Evolutionary conservation across 2,113 vertebrate genomes (phyloP).

Genomic region (Melanocharis versteri): DNA sequence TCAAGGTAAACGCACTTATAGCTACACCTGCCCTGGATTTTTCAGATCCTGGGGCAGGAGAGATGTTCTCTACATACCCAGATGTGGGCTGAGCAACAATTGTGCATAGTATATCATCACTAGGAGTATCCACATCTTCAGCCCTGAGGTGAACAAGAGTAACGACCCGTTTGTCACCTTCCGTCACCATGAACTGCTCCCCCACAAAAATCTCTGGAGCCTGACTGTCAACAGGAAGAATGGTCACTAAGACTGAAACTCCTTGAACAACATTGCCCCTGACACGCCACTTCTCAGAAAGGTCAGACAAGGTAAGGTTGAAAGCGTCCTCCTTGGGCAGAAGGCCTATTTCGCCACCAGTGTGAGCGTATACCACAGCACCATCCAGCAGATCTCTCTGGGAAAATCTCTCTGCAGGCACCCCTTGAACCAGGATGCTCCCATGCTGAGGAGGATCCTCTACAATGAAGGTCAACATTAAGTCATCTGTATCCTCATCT

Average conservation of each 20-base stretch:
- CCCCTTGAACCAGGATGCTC: constrained; percentile 83
- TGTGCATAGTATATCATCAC: constrained; percentile 89
- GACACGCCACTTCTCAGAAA: constrained; percentile 87
- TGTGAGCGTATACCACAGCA: constrained; percentile 86
- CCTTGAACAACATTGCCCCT: constrained; percentile 82
- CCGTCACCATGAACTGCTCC: constrained; percentile 77
- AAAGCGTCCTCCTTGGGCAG: constrained; percentile 85
- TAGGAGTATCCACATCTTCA: constrained; percentile 83
- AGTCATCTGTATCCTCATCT: constrained; percentile 83
- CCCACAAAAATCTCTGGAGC: constrained; percentile 84
- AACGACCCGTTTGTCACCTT: constrained; percentile 84
- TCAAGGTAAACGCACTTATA: constrained; percentile 90
- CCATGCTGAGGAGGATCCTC: constrained; percentile 83
- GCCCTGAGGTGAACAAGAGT: constrained; percentile 79
- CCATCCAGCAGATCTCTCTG: constrained; percentile 91
- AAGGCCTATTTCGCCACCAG: constrained; percentile 87
- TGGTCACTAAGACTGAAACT: constrained; percentile 87
- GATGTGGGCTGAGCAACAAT: constrained; percentile 88
- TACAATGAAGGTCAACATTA: constrained; percentile 90
- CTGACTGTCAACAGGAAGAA: constrained; percentile 91
- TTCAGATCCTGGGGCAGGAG: constrained; percentile 93
- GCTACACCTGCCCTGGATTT: constrained; percentile 91
- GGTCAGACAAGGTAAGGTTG: constrained; percentile 88
- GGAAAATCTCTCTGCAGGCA: constrained; percentile 81
- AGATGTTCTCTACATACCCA: constrained; percentile 93